Evolutionary conservation across 2,888 invertebrate genomes (phyloP).

Genomic region (Rhagophthalmus giganteus): DNA sequence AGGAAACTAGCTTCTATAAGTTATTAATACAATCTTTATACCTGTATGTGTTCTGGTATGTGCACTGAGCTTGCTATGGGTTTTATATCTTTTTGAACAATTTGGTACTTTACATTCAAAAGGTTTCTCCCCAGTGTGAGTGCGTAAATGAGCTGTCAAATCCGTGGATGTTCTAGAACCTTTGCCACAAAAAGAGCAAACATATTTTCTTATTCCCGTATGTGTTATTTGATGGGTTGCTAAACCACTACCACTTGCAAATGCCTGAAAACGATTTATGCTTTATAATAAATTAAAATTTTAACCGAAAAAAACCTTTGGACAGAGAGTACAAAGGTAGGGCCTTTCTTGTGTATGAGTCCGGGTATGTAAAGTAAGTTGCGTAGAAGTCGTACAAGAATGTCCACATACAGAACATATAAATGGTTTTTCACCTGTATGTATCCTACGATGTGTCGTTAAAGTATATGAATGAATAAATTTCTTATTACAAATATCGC

Average conservation of each 20-base stretch:
- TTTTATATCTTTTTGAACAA: slow-evolving; percentile 41
- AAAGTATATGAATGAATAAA: slow-evolving; percentile 43
- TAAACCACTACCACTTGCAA: slow-evolving; percentile 40
- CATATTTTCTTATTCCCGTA: slow-evolving; percentile 40
- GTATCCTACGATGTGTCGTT: slow-evolving; percentile 40
- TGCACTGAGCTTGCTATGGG: slow-evolving; percentile 41
- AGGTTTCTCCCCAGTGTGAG: slow-evolving; percentile 42
- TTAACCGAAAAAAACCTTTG: slow-evolving; percentile 34
- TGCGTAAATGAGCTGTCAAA: slow-evolving; percentile 40
- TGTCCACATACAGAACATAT: slow-evolving; percentile 42
- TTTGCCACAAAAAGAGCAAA: slow-evolving; percentile 40
- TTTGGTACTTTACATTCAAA: slow-evolving; percentile 40
- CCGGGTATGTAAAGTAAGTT: slow-evolving; percentile 40
- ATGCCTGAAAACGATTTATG: slow-evolving; percentile 32
- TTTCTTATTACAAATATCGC: slow-evolving; percentile 39
- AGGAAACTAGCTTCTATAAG: neutral
- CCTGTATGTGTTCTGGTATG: slow-evolving; percentile 42
- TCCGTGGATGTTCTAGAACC: slow-evolving; percentile 40
- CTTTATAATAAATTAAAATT: neutral
- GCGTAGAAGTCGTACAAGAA: slow-evolving; percentile 41
- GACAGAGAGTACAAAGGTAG: slow-evolving; percentile 40
- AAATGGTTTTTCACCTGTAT: slow-evolving; percentile 42
- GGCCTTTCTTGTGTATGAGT: slow-evolving; percentile 42
- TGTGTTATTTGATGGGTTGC: slow-evolving; percentile 41
- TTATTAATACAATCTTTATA: slow-evolving; percentile 8